Percentiles rank a stretch among this genome's conserved stretches.
Evolutionary conservation across 2,888 invertebrate species (phyloP).

Genomic region (Leptarthrus brevirostris): DNA sequence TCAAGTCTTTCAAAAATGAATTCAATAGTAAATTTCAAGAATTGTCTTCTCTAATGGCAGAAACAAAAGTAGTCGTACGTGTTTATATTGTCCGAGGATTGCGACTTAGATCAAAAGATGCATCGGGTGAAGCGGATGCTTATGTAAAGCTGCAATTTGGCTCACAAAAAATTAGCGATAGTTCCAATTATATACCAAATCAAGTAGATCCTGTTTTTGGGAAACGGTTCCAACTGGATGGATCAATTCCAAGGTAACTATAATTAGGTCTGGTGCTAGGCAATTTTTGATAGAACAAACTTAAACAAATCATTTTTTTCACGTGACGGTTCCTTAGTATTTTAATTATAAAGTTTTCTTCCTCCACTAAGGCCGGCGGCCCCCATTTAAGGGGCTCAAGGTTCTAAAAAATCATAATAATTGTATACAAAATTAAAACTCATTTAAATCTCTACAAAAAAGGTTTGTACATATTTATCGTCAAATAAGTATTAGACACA

Average conservation of each 20-base stretch:
- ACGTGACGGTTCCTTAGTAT: no score
- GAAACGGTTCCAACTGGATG: conserved; percentile 69
- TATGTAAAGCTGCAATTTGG: conserved; percentile 80
- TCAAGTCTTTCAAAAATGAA: conserved; percentile 32
- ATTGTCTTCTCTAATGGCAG: conserved; percentile 51
- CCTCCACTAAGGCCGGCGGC: no score
- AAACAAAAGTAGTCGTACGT: conserved; percentile 69
- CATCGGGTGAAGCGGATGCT: conserved; percentile 80
- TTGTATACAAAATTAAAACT: no score
- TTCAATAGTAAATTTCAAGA: conserved; percentile 31
- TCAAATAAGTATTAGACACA: no score
- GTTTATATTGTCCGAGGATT: conserved; percentile 82
- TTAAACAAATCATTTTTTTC: not conserved
- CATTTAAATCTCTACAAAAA: no score
- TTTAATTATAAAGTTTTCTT: no score
- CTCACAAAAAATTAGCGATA: conserved; percentile 73
- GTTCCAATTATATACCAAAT: conserved; percentile 76
- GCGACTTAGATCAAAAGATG: conserved; percentile 78
- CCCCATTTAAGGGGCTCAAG: no score
- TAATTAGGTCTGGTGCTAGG: no score
- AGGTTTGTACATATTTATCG: no score
- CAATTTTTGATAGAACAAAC: no score
- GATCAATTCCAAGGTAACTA: conserved; percentile 60
- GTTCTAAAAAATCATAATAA: no score
- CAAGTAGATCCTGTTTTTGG: conserved; percentile 88